Evolutionary conservation across 2,888 invertebrate species (phyloP).

Genomic region (Stenotaenia linearis): DNA sequence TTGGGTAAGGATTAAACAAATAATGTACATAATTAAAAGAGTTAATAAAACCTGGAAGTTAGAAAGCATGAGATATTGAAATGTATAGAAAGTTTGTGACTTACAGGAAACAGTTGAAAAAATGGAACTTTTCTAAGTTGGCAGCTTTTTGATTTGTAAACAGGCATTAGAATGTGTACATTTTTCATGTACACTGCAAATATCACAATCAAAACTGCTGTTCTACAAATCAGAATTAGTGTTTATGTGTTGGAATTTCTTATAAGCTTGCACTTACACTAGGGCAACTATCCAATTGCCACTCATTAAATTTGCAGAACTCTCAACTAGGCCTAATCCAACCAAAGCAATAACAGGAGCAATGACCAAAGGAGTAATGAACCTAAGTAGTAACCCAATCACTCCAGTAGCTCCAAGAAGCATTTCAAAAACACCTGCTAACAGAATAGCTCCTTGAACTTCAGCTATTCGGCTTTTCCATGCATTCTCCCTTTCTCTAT

Average conservation of each 20-base stretch:
- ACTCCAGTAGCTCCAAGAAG: conserved; percentile 64
- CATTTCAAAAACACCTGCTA: conserved; percentile 69
- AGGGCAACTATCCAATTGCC: conserved; percentile 77
- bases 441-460: conserved; percentile 73
- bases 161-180: conserved; percentile 58
- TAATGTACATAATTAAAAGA: conserved; percentile 68
- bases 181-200: conserved; percentile 73
- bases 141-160: conserved; percentile 55
- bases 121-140: conserved; percentile 60
- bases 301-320: conserved; percentile 72
- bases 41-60: conserved; percentile 60
- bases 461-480: not conserved
- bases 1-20: conserved; percentile 64
- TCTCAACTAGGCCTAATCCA: conserved; percentile 75
- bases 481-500: not conserved
- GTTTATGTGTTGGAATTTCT: not conserved
- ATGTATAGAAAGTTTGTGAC: conserved; percentile 3
- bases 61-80: not conserved
- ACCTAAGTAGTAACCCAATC: conserved; percentile 65
- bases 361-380: conserved; percentile 75
- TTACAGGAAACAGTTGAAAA: conserved; percentile 74
- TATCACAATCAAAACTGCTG: conserved; percentile 65
- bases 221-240: conserved; percentile 51
- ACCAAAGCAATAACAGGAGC: conserved; percentile 77
- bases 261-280: conserved; percentile 57